A percentile compares a stretch with the other conserved stretches of the same genome.
Evolutionary conservation across 1,140 invertebrate species (phyloP).

Genomic region (Triops longicaudatus): DNA sequence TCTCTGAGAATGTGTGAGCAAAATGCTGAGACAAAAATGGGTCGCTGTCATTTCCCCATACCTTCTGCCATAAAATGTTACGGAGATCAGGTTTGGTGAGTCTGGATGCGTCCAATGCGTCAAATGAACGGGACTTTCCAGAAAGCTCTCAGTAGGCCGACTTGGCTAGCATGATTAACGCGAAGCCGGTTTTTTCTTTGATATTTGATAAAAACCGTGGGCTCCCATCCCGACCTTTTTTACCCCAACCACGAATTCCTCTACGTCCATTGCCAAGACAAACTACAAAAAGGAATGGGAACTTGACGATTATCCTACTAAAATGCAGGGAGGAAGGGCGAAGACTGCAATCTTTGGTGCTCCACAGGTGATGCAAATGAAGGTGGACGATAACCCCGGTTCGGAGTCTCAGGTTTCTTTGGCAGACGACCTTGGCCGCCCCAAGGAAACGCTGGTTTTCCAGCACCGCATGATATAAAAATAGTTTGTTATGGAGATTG

Average conservation of each 20-base stretch:
- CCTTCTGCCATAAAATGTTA: neutral
- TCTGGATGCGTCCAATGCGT: neutral
- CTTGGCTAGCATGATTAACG: neutral
- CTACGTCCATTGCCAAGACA: neutral
- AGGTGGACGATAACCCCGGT: constrained; percentile 1
- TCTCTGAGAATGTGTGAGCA: neutral
- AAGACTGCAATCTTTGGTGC: neutral
- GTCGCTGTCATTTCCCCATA: neutral
- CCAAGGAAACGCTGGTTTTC: neutral
- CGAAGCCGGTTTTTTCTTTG: neutral
- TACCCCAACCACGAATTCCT: neutral
- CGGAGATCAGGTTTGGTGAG: neutral
- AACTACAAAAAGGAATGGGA: constrained; percentile 8
- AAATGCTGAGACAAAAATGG: neutral
- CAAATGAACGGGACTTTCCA: neutral
- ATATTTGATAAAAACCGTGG: neutral
- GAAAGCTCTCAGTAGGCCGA: neutral
- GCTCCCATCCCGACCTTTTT: neutral
- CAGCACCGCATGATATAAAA: constrained; percentile 1
- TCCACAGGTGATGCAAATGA: constrained; percentile 15
- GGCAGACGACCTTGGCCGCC: neutral
- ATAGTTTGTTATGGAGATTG: neutral
- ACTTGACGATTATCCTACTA: neutral
- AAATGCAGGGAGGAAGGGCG: neutral
- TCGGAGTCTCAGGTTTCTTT: neutral